phyloP scores from a whole-genome alignment of 1,140 invertebrate species.

The Caenorhabditis latens region DNA sequence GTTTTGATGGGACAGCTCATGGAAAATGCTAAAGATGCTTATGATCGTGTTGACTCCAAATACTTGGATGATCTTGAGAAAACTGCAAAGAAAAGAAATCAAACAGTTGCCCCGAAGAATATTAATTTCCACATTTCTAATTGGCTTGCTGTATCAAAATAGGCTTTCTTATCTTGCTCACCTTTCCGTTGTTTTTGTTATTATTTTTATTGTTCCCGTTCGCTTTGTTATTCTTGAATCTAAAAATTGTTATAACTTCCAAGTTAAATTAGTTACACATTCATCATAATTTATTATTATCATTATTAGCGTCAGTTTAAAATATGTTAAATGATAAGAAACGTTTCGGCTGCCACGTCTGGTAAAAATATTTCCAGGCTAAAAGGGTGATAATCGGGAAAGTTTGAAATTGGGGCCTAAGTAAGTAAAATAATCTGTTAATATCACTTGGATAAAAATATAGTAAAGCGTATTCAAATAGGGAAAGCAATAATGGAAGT shows the following conservation, averaged over 20 bases:
- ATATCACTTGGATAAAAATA: too few relatives aligned
- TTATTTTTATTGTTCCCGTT: constrained; percentile 50
- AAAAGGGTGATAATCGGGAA: too few relatives aligned
- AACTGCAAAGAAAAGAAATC: constrained; percentile 56
- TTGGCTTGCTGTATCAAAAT: constrained; percentile 50
- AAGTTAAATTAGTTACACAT: too few relatives aligned
- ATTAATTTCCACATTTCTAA: constrained; percentile 61
- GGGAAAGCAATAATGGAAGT: neutral
- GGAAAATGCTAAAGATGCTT: constrained; percentile 22
- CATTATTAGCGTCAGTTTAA: too few relatives aligned
- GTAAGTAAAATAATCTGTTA: too few relatives aligned
- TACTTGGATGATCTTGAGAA: constrained; percentile 53
- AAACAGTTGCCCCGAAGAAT: constrained; percentile 22
- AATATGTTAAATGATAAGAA: too few relatives aligned
- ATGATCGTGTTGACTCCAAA: constrained; percentile 56
- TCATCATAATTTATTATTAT: too few relatives aligned
- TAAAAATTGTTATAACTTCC: too few relatives aligned
- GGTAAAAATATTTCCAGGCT: too few relatives aligned
- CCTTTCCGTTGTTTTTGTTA: neutral
- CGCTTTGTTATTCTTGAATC: too few relatives aligned
- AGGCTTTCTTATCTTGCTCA: constrained; percentile 28
- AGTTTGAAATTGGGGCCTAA: neutral
- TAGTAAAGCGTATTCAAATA: too few relatives aligned
- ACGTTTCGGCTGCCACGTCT: too few relatives aligned
- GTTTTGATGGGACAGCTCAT: constrained; percentile 44